These are phyloP conservation scores for Bos javanicus DNA, from an alignment of 2,113 vertebrate species.

Conservation along the genomic window DNA sequence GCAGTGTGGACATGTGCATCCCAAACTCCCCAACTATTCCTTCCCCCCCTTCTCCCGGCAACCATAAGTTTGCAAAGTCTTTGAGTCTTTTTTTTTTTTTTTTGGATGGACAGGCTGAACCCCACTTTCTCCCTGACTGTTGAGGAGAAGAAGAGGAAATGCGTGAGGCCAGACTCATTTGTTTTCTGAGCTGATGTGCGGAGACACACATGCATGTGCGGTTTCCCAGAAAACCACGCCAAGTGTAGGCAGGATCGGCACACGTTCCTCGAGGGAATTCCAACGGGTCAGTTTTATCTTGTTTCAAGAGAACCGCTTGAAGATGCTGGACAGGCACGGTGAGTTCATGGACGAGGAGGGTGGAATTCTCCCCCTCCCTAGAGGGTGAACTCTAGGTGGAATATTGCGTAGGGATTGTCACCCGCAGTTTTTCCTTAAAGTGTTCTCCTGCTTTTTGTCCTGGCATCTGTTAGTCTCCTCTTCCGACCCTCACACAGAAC, in stretches of 20 bases:
- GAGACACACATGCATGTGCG: background rate
- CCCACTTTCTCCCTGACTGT: background rate
- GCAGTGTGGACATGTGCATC: background rate
- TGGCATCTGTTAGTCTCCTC: background rate
- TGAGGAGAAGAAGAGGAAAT: background rate
- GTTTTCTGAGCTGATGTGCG: background rate
- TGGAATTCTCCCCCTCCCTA: too few species aligned
- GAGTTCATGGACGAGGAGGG: background rate
- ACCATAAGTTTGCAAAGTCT: background rate
- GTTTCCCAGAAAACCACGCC: background rate
- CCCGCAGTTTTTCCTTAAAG: background rate
- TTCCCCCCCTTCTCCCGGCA: background rate
- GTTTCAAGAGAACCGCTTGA: background rate
- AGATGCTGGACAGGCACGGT: background rate
- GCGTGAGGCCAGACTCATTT: background rate
- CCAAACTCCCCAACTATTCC: background rate
- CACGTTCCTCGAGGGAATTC: background rate
- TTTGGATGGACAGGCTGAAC: background rate
- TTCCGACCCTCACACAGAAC: background rate
- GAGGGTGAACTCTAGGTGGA: background rate
- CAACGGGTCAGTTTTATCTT: background rate
- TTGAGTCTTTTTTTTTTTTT: background rate
- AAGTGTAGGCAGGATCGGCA: background rate
- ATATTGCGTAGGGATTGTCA: background rate
- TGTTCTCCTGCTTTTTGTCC: background rate